Evolutionary conservation across 2,113 vertebrate genomes (phyloP), one percentile per base, ranked within the genome.

Genomic region (Himantopus leucocephalus): DNA sequence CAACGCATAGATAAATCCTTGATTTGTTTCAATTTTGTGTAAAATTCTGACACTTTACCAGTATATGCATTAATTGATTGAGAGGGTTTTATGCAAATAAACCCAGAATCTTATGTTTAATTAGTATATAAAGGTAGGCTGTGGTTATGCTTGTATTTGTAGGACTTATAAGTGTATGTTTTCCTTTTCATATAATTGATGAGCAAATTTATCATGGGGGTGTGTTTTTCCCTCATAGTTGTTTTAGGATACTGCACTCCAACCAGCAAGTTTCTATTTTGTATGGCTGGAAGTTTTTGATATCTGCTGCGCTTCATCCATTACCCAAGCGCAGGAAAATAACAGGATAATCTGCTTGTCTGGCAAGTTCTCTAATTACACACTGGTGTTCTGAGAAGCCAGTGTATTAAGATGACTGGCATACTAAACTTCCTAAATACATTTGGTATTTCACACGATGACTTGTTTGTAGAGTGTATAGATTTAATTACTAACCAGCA

Each of bases 401-500:
- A 53, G 24, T 35, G 5, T 75, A 22, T 78, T 81, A 71, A 84
- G 47, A 62, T 72, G 82, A 90, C 55, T 71, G 63, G 30, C 39
- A 68, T 70, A 23, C 39, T 72, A 34, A 94, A 72, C 8, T 82
- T 53, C 14, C 39, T 58, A 37, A 89, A 84, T 8, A 62, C 11
- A 8, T 50, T 48, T 72, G 22, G 8, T 93, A 52, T 91, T 93
- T 91, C 73, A 82, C 39, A 60, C 0, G 0, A 26, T 41, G 18
- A 26, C 43, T 94, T 91, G 27, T 89, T 92, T 86, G 43, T 75
- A 75, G 48, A 85, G 37, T 21, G 32, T 53, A 29, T 34, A 58
- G 48, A 66, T 89, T 96, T 94, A 75, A 87, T 94, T 87, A 92
- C 43, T 83, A 86, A 83, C 37, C 43, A 75, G 52, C 56, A 64